Conservation (phyloP, 2,797 vertebrate species). For the Intellagama lesueurii region DNA sequence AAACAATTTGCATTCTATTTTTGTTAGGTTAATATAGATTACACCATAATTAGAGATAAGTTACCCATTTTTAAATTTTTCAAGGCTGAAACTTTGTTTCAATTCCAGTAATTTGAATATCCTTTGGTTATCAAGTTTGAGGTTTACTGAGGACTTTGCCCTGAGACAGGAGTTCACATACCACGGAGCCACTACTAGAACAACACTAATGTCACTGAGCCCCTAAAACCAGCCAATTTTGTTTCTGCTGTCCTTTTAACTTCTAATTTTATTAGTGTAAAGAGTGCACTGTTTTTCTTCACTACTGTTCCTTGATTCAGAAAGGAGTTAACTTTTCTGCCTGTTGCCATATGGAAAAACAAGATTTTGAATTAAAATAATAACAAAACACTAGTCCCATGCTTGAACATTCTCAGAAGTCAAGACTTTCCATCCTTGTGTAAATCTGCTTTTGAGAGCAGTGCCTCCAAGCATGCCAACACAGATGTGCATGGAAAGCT, state of each 20-base stretch:
- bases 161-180: neutral
- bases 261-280: neutral
- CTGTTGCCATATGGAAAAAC: neutral
- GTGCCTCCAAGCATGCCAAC: neutral
- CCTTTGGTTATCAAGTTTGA: neutral
- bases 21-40: neutral
- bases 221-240: neutral
- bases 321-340: too few relatives aligned
- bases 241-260: neutral
- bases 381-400: neutral
- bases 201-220: too few relatives aligned
- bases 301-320: too few relatives aligned
- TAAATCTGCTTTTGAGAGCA: neutral
- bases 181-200: neutral
- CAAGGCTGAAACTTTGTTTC: neutral
- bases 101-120: neutral
- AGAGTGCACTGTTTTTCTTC: too few relatives aligned
- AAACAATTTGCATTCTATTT: neutral
- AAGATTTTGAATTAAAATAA: neutral
- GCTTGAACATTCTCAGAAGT: neutral
- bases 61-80: neutral
- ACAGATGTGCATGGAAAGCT: neutral
- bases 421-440: neutral
- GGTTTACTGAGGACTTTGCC: neutral
- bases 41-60: neutral